These are phyloP conservation scores for Enteromius viviparus DNA, from an alignment of 2,797 vertebrate genomes.

Conservation along the genomic window DNA sequence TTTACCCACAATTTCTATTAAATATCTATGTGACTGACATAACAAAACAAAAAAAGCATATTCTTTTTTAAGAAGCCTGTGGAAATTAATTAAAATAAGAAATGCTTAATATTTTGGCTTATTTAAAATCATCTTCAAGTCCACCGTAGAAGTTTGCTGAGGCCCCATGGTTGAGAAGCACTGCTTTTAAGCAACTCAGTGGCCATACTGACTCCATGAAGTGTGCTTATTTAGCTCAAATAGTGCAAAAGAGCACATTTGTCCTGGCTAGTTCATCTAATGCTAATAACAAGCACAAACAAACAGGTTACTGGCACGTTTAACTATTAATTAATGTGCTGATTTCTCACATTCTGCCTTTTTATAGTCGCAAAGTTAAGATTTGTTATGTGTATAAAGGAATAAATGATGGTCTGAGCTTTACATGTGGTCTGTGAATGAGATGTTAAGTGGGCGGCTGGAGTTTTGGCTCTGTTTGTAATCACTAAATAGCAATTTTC, in stretches of 20 bases:
- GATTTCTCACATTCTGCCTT: not conserved
- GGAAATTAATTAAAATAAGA: not conserved
- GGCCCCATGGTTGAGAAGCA: not conserved
- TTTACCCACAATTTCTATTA: no score
- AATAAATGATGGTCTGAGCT: not conserved
- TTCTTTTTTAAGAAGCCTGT: not conserved
- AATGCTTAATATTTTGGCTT: not conserved
- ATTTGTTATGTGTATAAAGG: not conserved
- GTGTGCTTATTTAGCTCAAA: slow-evolving; percentile 1
- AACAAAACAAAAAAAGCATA: not conserved
- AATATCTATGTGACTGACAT: not conserved
- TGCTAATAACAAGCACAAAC: not conserved
- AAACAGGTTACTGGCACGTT: not conserved
- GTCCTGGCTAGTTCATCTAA: not conserved
- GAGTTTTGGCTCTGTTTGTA: slow-evolving; percentile 29
- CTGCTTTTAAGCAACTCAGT: not conserved
- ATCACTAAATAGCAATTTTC: slow-evolving; percentile 12
- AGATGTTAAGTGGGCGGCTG: not conserved
- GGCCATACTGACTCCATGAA: not conserved
- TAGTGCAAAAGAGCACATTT: not conserved
- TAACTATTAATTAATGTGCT: not conserved
- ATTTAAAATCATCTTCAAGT: not conserved
- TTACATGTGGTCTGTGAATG: slow-evolving; percentile 4
- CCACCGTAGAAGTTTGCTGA: not conserved
- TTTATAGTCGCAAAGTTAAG: not conserved